phyloP scores from a whole-genome alignment of 2,888 invertebrate species.

The Sclerodermus sp. region DNA sequence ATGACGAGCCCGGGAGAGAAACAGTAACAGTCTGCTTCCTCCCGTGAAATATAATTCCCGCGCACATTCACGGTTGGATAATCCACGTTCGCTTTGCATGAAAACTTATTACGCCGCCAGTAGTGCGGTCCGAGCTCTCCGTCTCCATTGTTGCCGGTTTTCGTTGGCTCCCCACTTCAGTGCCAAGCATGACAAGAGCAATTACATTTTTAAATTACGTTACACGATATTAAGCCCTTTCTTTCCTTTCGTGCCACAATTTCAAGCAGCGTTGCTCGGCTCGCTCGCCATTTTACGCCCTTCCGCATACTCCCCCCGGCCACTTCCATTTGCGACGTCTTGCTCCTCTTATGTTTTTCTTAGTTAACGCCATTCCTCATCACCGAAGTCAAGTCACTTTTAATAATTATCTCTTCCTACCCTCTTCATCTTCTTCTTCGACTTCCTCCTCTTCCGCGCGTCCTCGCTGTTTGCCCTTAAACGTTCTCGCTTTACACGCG shows the following conservation, averaged over 20 bases:
- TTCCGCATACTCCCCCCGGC: background rate
- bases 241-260: constrained; percentile 22
- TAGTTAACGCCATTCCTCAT: no score
- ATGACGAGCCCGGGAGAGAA: constrained; percentile 40
- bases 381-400: no score
- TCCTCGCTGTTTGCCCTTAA: no score
- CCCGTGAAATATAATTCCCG: constrained; percentile 55
- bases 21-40: constrained; percentile 53
- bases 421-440: no score
- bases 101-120: constrained; percentile 53
- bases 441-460: no score
- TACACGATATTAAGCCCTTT: constrained; percentile 54
- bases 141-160: background rate
- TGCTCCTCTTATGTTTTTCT: background rate
- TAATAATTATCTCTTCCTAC: no score
- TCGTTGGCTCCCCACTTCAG: background rate
- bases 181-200: constrained; percentile 46
- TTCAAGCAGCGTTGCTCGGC: background rate
- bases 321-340: background rate
- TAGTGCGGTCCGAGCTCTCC: constrained; percentile 29
- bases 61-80: constrained; percentile 56
- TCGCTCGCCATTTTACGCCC: background rate
- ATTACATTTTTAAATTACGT: constrained; percentile 57
- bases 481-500: no score
- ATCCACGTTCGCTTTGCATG: constrained; percentile 54